Conservation (phyloP, 2,113 vertebrate species). For the Bagarius yarrelli region DNA sequence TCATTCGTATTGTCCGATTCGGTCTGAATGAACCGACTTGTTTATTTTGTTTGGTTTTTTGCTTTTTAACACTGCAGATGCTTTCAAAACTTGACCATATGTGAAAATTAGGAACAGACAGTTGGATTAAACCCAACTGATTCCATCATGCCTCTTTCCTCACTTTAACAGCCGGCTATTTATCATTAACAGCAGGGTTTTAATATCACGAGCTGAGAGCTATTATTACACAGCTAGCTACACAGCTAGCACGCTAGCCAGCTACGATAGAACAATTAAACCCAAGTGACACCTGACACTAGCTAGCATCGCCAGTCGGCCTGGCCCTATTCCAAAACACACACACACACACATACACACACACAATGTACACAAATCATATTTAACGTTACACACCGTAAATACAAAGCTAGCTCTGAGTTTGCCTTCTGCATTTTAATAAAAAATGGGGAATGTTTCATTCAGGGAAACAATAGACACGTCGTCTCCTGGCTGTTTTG, state of each 20-base stretch:
- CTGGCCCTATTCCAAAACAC: neutral
- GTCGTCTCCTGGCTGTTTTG: neutral
- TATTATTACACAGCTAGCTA: neutral
- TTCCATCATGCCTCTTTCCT: neutral
- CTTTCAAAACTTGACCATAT: neutral
- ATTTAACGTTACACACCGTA: neutral
- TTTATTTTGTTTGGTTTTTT: neutral
- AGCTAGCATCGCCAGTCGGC: neutral
- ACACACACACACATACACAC: too few species aligned
- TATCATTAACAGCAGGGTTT: neutral
- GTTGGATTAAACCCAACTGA: neutral
- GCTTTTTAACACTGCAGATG: neutral
- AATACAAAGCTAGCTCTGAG: neutral
- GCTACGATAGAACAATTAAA: slow-evolving; percentile 28
- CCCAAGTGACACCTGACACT: slow-evolving; percentile 36
- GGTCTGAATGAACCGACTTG: neutral
- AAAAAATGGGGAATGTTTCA: neutral
- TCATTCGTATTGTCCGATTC: neutral
- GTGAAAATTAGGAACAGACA: neutral
- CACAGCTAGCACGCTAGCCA: neutral
- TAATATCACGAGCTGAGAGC: neutral
- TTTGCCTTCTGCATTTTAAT: neutral
- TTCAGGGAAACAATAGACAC: slow-evolving; percentile 34
- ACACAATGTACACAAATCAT: neutral
- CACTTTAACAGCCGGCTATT: neutral